Percentiles rank a stretch among this genome's conserved stretches.
Evolutionary conservation across 2,113 vertebrate genomes (phyloP).

Genomic region (Smithornis capensis): DNA sequence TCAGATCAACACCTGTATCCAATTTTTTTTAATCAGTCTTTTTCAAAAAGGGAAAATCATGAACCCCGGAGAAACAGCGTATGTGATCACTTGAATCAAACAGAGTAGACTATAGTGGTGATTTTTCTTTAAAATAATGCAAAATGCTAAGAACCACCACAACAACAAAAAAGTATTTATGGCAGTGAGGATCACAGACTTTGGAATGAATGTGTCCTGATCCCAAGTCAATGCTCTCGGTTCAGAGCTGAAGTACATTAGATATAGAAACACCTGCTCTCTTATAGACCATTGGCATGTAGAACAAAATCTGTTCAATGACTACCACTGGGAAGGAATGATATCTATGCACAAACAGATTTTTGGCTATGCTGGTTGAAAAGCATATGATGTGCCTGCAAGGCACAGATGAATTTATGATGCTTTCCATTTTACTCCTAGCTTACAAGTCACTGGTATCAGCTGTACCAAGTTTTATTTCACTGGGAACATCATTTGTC

Average conservation of each 20-base stretch:
- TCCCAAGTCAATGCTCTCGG: constrained; percentile 17
- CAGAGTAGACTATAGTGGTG: neutral
- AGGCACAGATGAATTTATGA: constrained; percentile 31
- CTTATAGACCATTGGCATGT: constrained; percentile 13
- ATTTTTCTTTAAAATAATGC: neutral
- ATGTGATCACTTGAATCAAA: neutral
- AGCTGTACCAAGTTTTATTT: constrained; percentile 13
- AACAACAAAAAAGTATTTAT: constrained; percentile 9
- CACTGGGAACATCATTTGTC: neutral
- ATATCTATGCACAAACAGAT: constrained; percentile 56
- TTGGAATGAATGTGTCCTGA: constrained; percentile 1
- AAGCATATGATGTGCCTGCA: constrained; percentile 55
- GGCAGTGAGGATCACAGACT: neutral
- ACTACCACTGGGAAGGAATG: constrained; percentile 59
- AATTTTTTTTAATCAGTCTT: neutral
- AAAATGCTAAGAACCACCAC: neutral
- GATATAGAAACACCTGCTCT: constrained; percentile 57
- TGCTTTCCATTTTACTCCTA: constrained; percentile 32
- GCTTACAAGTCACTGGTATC: constrained; percentile 2
- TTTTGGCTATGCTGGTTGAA: constrained; percentile 49
- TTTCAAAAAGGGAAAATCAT: neutral
- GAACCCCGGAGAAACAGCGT: neutral
- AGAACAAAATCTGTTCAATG: constrained; percentile 52
- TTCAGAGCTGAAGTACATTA: constrained; percentile 13
- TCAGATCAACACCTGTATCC: neutral